A percentile compares a stretch with the other conserved stretches of the same genome.
phyloP scores from a whole-genome alignment of 2,888 invertebrate genomes.

The Chaitophorus viminalis region DNA sequence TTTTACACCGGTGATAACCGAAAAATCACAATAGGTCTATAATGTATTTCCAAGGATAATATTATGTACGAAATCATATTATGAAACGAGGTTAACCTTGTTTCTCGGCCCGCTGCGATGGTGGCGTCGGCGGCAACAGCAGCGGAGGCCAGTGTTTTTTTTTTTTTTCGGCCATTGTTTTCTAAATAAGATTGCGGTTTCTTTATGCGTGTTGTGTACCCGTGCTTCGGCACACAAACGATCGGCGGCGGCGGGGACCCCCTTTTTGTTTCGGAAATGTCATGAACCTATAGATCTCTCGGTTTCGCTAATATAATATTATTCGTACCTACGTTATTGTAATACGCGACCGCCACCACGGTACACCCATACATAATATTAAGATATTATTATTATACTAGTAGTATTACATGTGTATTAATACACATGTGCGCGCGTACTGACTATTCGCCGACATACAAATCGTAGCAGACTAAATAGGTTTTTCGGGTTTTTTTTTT shows the following conservation, averaged over 20 bases:
- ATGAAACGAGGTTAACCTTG: constrained; percentile 60
- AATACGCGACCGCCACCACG: background rate
- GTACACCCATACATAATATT: background rate
- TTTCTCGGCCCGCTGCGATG: constrained; percentile 15
- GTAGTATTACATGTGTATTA: background rate
- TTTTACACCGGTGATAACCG: constrained; percentile 13
- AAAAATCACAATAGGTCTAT: constrained; percentile 50
- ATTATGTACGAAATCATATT: constrained; percentile 36
- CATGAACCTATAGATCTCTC: constrained; percentile 10
- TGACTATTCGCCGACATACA: background rate
- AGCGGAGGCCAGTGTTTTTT: constrained; percentile 33
- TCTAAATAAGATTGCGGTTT: constrained; percentile 47
- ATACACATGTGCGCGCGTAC: background rate
- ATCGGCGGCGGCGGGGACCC: background rate
- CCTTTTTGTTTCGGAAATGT: constrained; percentile 27
- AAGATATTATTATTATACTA: background rate
- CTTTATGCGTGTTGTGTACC: constrained; percentile 12
- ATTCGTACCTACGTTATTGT: background rate
- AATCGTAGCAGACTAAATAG: background rate
- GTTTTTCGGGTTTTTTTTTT: background rate
- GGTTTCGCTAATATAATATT: background rate
- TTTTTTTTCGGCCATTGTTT: constrained; percentile 50
- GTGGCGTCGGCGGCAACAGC: constrained; percentile 20
- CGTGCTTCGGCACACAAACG: background rate
- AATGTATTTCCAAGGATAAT: constrained; percentile 57